Evolutionary conservation across 1,140 invertebrate genomes (phyloP).

Genomic region (Hyposmocoma kahamanoa): DNA sequence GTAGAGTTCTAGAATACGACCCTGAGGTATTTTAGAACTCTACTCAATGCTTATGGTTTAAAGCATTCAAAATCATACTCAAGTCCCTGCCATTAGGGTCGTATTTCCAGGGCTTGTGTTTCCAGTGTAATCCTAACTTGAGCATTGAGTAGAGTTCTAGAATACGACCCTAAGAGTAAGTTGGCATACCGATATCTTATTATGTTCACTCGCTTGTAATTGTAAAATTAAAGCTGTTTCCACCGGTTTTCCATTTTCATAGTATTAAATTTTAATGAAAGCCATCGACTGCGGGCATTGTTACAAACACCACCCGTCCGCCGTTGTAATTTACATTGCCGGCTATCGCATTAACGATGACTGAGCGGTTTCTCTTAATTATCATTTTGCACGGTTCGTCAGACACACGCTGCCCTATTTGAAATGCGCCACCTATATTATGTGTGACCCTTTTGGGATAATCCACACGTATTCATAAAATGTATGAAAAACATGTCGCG

Average conservation of each 20-base stretch:
- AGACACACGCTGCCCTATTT: conserved; percentile 37
- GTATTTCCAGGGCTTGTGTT: too few species aligned
- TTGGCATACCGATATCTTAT: too few species aligned
- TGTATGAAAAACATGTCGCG: neutral
- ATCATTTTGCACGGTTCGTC: conserved; percentile 70
- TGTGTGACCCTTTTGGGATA: conserved; percentile 11
- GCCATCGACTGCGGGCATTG: conserved; percentile 46
- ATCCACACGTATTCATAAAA: neutral
- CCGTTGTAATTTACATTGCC: conserved; percentile 57
- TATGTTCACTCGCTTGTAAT: too few species aligned
- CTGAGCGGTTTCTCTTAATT: conserved; percentile 70
- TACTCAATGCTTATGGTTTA: too few species aligned
- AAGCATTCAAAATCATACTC: too few species aligned
- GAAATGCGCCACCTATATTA: conserved; percentile 10
- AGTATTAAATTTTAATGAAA: conserved; percentile 57
- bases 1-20: too few species aligned
- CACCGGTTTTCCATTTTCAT: conserved; percentile 29
- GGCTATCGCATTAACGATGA: conserved; percentile 68
- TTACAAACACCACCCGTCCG: conserved; percentile 43
- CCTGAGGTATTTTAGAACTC: too few species aligned
- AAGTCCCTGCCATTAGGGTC: too few species aligned
- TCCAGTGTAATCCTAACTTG: too few species aligned
- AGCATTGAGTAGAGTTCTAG: too few species aligned
- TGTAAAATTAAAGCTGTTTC: conserved; percentile 9
- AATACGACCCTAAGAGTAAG: too few species aligned